Conservation (phyloP, 37 sponge, comb jelly and placozoan species). For the Halisarca cf. caerulea region DNA sequence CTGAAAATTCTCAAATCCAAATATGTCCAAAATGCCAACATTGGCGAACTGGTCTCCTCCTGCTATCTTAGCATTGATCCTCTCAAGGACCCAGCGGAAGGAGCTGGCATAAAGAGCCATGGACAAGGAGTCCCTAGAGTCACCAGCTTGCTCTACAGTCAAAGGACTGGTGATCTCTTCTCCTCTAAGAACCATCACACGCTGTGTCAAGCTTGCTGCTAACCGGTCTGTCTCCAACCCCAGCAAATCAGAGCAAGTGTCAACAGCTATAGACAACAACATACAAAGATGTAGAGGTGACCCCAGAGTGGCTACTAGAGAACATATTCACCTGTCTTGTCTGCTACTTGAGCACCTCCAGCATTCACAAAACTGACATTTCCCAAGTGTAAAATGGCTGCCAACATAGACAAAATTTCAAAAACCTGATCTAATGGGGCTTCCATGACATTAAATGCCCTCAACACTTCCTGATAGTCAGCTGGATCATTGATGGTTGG, state of each 20-base stretch:
- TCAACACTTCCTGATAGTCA: slow-evolving; percentile 60
- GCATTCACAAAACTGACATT: slow-evolving; percentile 86
- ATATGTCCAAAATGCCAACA: slow-evolving; percentile 94
- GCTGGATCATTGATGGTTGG: slow-evolving; percentile 78
- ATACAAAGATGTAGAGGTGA: background rate
- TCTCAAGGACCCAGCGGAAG: slow-evolving; percentile 88
- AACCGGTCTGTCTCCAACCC: slow-evolving; percentile 72
- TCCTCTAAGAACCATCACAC: slow-evolving; percentile 86
- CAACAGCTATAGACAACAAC: slow-evolving; percentile 31
- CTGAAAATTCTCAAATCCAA: slow-evolving; percentile 97
- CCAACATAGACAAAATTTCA: slow-evolving; percentile 71
- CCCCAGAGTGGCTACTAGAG: background rate
- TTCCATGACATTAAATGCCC: slow-evolving; percentile 74
- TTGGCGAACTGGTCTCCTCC: slow-evolving; percentile 72
- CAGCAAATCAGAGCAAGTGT: slow-evolving; percentile 64
- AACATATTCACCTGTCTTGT: slow-evolving; percentile 55
- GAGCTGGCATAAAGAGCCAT: slow-evolving; percentile 90
- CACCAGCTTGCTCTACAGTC: slow-evolving; percentile 81
- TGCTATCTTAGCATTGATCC: slow-evolving; percentile 71
- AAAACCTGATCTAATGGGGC: slow-evolving; percentile 52
- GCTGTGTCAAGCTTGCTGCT: slow-evolving; percentile 88
- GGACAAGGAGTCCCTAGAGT: slow-evolving; percentile 88
- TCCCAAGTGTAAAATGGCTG: slow-evolving; percentile 86
- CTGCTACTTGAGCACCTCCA: slow-evolving; percentile 90
- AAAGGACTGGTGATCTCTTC: slow-evolving; percentile 97